Conservation (phyloP, 1,140 invertebrate genomes). For the Oryzaephilus surinamensis region DNA sequence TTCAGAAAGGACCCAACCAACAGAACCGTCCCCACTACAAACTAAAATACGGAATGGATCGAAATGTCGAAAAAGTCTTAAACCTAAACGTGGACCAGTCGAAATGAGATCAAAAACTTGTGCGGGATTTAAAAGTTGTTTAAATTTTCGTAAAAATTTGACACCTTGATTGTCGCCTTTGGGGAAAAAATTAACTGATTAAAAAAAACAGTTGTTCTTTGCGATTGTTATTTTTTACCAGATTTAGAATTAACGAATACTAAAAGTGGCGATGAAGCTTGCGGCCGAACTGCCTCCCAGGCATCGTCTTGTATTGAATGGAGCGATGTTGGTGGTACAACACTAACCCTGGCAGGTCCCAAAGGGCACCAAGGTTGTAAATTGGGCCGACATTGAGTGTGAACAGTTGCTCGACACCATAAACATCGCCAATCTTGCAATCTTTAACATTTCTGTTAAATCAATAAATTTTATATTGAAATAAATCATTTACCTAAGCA, state of each 20-base stretch:
- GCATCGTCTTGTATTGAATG: conserved; percentile 83
- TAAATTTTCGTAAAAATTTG: conserved; percentile 92
- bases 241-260: conserved; percentile 97
- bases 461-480: conserved; percentile 1
- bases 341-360: conserved; percentile 77
- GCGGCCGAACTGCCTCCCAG: conserved; percentile 77
- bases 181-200: conserved; percentile 9
- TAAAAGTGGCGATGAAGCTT: conserved; percentile 65
- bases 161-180: conserved; percentile 94
- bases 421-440: conserved; percentile 93
- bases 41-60: conserved; percentile 85
- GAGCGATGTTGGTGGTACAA: conserved; percentile 85
- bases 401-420: conserved; percentile 90
- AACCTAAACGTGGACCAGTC: conserved; percentile 74
- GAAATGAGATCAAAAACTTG: conserved; percentile 95
- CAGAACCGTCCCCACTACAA: conserved; percentile 87
- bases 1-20: conserved; percentile 89
- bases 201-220: no score
- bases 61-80: conserved; percentile 80
- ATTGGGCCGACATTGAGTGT: conserved; percentile 73
- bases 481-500: conserved; percentile 56
- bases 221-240: conserved; percentile 36
- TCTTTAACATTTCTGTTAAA: conserved; percentile 37
- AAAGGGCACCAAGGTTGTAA: conserved; percentile 67
- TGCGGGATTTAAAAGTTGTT: conserved; percentile 91